Evolutionary conservation across 2,888 invertebrate species (phyloP), one percentile per base, ranked within the genome.

Genomic region (Phlogophora meticulosa): DNA sequence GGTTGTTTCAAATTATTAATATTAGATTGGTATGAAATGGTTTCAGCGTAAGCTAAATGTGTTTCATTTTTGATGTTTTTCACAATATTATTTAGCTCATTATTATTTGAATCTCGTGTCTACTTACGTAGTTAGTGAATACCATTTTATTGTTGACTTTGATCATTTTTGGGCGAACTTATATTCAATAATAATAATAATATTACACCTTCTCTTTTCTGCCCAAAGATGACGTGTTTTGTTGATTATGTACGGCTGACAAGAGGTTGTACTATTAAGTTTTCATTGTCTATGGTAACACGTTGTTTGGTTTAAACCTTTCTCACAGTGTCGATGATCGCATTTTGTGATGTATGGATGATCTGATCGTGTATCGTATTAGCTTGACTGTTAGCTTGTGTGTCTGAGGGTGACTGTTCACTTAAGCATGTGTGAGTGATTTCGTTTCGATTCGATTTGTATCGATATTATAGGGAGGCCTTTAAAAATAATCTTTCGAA

Each of bases 231-330:
- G 34, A 46, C 55, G 42, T 59, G 38, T 58, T 68, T 74, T 51
- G 67, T 80, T 71, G 62, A 51, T 59, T 81, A 48, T 63, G 70
- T 72, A 76, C 68, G 81, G 72, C 82, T 84, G 68, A 78, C 67
- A 79, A 73, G 63, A 76, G 80, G 83, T 80, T 87, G 84, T 87
- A 68, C 58, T 69, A 87, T 93, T 92, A 91, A 90, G 91, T 93
- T 93, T 92, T 89, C 86, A 91, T 89, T 92, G 89, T 91, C 87
- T 92, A 91, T 89, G 75, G 78, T 84, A 69, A 66, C 62, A 81
- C 69, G 88, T 89, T 90, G 76, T 76, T 90, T 90, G 82, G 87
- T 91, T 88, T 86, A 88, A 88, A 81, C 83, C 49, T 58, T 80
- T 80, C 69, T 78, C 75, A 80, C 76, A 65, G 68, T 81, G 74